These are phyloP conservation scores for Melanotaenia boesemani DNA, from an alignment of 2,797 vertebrate genomes.

Conservation along the genomic window DNA sequence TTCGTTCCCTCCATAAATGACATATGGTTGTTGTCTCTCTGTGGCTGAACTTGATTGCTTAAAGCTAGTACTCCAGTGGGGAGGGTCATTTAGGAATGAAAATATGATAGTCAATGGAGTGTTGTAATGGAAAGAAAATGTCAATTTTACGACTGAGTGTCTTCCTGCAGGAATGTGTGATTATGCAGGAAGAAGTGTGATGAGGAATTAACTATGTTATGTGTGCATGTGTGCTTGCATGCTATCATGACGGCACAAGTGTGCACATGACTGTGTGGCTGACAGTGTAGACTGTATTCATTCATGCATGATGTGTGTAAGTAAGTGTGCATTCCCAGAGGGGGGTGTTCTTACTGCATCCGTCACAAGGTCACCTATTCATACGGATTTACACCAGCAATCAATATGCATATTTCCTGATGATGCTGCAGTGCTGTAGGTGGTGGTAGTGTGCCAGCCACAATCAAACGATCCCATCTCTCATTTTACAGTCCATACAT, in stretches of 20 bases:
- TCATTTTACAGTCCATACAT: slow-evolving; percentile 37
- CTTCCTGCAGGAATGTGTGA: slow-evolving; percentile 61
- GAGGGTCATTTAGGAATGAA: slow-evolving; percentile 65
- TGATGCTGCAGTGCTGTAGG: slow-evolving; percentile 64
- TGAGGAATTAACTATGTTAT: slow-evolving; percentile 25
- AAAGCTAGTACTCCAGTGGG: slow-evolving; percentile 51
- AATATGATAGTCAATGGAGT: slow-evolving; percentile 75
- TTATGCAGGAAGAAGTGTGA: slow-evolving; percentile 47
- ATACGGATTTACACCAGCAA: slow-evolving; percentile 70
- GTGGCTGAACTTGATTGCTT: slow-evolving; percentile 58
- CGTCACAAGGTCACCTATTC: slow-evolving; percentile 78
- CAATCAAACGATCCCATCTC: slow-evolving; percentile 28
- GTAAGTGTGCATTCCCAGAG: slow-evolving; percentile 38
- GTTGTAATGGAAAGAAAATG: slow-evolving; percentile 78
- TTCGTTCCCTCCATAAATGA: slow-evolving; percentile 62
- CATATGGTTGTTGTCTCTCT: slow-evolving; percentile 60
- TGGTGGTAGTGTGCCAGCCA: slow-evolving; percentile 32
- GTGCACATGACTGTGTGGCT: slow-evolving; percentile 20
- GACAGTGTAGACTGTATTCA: slow-evolving; percentile 31
- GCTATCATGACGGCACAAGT: slow-evolving; percentile 4
- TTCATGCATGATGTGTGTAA: slow-evolving; percentile 55
- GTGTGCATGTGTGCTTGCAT: slow-evolving; percentile 14
- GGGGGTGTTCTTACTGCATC: slow-evolving; percentile 48
- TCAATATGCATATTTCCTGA: slow-evolving; percentile 76
- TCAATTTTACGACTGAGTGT: slow-evolving; percentile 68